phyloP scores from a whole-genome alignment of 1,140 invertebrate species.

The Oryctes rhinoceros region DNA sequence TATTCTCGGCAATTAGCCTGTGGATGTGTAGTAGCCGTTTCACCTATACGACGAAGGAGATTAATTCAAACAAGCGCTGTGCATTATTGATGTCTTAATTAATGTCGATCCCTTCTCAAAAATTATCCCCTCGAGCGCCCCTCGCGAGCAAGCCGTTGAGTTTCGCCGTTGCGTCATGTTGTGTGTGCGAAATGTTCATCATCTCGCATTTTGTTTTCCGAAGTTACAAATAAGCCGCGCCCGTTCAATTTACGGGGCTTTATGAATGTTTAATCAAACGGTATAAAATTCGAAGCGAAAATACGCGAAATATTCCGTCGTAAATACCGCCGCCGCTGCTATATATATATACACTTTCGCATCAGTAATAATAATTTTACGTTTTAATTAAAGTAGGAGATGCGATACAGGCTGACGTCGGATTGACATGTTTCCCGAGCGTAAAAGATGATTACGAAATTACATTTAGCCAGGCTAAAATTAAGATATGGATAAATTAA shows the following conservation, averaged over 20 bases:
- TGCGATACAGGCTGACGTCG: too few relatives aligned
- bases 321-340: not conserved
- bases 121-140: not conserved
- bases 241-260: not conserved
- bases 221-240: not conserved
- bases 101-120: not conserved
- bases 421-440: too few relatives aligned
- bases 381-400: not conserved
- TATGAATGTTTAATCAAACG: constrained; percentile 16
- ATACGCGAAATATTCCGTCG: not conserved
- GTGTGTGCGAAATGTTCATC: not conserved
- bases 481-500: too few relatives aligned
- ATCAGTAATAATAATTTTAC: too few relatives aligned
- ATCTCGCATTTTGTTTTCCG: not conserved
- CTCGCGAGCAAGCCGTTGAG: too few relatives aligned
- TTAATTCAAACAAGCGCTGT: not conserved
- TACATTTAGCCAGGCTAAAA: too few relatives aligned
- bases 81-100: constrained; percentile 15
- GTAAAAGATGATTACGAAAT: too few relatives aligned
- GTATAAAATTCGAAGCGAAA: not conserved
- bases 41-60: not conserved
- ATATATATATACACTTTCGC: not conserved
- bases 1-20: not conserved
- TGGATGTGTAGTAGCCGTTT: not conserved
- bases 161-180: not conserved